phyloP scores from a whole-genome alignment of 2,888 invertebrate genomes.

The Argynnis bischoffii region DNA sequence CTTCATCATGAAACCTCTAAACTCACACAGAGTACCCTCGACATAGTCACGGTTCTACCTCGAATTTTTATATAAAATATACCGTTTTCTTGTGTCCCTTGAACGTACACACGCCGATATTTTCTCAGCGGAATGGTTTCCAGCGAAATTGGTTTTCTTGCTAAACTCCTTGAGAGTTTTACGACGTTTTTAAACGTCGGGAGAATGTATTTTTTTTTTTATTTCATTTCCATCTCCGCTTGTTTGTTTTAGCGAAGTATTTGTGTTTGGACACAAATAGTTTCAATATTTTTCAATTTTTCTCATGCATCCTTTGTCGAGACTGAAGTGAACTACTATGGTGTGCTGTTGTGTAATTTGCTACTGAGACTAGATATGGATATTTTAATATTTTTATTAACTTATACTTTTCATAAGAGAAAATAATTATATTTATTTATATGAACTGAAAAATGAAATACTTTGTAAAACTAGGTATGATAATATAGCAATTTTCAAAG shows the following conservation, averaged over 20 bases:
- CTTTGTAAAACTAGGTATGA: no score
- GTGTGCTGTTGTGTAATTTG: not conserved
- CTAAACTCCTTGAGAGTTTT: conserved; percentile 43
- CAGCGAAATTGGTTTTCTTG: conserved; percentile 43
- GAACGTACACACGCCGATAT: conserved; percentile 40
- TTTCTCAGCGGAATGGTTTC: conserved; percentile 41
- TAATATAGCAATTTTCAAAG: no score
- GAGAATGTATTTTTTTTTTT: conserved; percentile 36
- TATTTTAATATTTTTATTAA: no score
- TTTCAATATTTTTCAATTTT: not conserved
- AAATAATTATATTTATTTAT: not conserved
- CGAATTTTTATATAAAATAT: conserved; percentile 30
- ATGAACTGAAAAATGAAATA: not conserved
- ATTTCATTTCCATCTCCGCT: conserved; percentile 37
- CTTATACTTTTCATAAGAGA: no score
- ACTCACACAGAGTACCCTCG: not conserved
- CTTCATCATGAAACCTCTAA: not conserved
- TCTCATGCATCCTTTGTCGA: not conserved
- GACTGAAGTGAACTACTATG: not conserved
- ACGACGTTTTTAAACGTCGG: conserved; percentile 43
- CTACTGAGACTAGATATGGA: no score
- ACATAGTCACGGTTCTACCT: conserved; percentile 1
- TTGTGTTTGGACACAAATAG: conserved; percentile 23
- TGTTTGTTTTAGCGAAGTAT: conserved; percentile 28
- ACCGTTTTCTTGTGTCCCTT: conserved; percentile 34